A percentile compares a stretch with the other conserved stretches of the same genome.
Conservation (phyloP, 2,113 vertebrate genomes). For the Lathamus discolor region DNA sequence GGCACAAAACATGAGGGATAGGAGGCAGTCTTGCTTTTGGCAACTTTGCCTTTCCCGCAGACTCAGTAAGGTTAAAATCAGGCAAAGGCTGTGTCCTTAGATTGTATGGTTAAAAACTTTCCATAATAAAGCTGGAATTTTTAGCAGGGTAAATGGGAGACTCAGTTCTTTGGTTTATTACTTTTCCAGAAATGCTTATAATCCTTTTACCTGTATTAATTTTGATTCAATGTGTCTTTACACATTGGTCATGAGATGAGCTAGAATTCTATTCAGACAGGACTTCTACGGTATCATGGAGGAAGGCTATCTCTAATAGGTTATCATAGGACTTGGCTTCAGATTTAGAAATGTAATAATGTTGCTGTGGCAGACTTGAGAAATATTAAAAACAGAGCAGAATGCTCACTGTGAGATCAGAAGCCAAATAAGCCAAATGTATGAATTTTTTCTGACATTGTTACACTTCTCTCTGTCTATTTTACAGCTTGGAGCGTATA, state of each 20-base stretch:
- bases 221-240: background rate
- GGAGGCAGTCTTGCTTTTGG: background rate
- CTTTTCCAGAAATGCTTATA: background rate
- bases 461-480: background rate
- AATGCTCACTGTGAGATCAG: background rate
- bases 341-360: background rate
- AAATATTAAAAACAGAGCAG: background rate
- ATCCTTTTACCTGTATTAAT: background rate
- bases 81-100: background rate
- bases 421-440: background rate
- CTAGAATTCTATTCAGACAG: background rate
- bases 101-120: background rate
- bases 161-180: background rate
- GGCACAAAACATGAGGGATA: rapidly evolving
- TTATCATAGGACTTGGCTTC: background rate
- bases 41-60: background rate
- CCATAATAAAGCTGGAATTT: background rate
- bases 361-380: background rate
- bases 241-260: background rate
- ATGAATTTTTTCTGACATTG: rapidly evolving
- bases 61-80: background rate
- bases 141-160: background rate
- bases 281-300: background rate
- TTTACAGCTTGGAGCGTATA: background rate
- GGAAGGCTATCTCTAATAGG: background rate